phyloP scores from a whole-genome alignment of 2,888 invertebrate genomes.

The Frankliniella fusca region DNA sequence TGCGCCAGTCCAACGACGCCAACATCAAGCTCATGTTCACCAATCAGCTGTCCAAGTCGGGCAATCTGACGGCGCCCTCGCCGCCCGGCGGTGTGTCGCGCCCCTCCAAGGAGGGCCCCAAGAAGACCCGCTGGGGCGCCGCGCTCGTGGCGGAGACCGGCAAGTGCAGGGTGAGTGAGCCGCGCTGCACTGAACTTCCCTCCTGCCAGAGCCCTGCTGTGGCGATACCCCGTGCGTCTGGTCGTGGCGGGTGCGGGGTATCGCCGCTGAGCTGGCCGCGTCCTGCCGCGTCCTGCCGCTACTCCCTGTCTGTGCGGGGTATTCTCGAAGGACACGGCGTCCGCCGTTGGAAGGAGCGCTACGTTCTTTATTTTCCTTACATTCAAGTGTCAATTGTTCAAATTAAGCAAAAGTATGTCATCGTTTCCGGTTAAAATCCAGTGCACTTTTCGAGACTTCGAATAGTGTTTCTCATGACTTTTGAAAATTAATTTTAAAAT shows the following conservation, averaged over 20 bases:
- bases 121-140: constrained; percentile 49
- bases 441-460: too few relatives aligned
- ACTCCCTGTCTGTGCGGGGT: neutral
- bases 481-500: too few relatives aligned
- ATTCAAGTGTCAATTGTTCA: neutral
- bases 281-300: too few relatives aligned
- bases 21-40: constrained; percentile 74
- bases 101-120: constrained; percentile 41
- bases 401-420: too few relatives aligned
- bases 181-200: neutral
- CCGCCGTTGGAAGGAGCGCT: neutral
- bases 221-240: neutral
- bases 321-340: neutral
- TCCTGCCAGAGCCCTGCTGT: neutral
- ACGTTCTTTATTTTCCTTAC: neutral
- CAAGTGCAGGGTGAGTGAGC: constrained; percentile 50
- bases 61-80: constrained; percentile 65
- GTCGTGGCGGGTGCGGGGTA: neutral
- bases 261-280: too few relatives aligned
- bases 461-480: too few relatives aligned
- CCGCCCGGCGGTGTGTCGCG: constrained; percentile 44
- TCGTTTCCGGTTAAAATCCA: too few relatives aligned
- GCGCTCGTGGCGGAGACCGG: constrained; percentile 51
- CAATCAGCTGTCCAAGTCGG: constrained; percentile 77
- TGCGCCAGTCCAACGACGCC: constrained; percentile 68